Evolutionary conservation across 2,113 vertebrate species (phyloP).

Genomic region (Trematocara nigrifrons): DNA sequence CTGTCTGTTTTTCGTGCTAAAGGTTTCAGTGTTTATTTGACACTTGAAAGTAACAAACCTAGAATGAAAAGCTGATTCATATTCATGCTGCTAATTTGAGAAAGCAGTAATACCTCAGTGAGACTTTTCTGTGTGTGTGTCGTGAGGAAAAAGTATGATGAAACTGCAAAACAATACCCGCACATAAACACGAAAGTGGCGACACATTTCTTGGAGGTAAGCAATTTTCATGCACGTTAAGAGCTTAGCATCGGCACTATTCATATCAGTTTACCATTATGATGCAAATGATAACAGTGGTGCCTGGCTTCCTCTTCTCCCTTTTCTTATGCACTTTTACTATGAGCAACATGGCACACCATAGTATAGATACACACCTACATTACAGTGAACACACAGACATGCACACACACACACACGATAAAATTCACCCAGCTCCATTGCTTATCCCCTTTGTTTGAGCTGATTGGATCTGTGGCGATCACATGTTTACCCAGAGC

Average conservation of each 20-base stretch:
- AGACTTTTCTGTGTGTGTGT: constrained; percentile 17
- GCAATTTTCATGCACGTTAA: constrained; percentile 56
- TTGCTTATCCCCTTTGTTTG: constrained; percentile 68
- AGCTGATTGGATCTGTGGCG: constrained; percentile 67
- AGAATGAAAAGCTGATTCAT: background rate
- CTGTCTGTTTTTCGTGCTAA: background rate
- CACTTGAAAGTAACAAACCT: background rate
- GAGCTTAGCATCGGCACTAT: constrained; percentile 60
- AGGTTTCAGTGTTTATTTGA: background rate
- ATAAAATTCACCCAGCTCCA: constrained; percentile 44
- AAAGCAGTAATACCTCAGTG: constrained; percentile 17
- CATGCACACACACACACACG: background rate
- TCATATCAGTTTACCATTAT: constrained; percentile 68
- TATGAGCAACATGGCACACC: constrained; percentile 17
- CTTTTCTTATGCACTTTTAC: constrained; percentile 37
- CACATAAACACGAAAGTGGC: constrained; percentile 25
- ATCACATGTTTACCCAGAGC: constrained; percentile 72
- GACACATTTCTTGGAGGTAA: constrained; percentile 65
- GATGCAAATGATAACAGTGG: constrained; percentile 72
- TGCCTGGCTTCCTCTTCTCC: constrained; percentile 26
- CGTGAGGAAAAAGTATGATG: constrained; percentile 42
- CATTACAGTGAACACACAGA: constrained; percentile 26
- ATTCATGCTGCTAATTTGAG: constrained; percentile 16
- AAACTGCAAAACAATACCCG: constrained; percentile 53
- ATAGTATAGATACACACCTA: constrained; percentile 45